Conservation (phyloP, 1,140 invertebrate genomes). For the Brachionus calyciflorus region DNA sequence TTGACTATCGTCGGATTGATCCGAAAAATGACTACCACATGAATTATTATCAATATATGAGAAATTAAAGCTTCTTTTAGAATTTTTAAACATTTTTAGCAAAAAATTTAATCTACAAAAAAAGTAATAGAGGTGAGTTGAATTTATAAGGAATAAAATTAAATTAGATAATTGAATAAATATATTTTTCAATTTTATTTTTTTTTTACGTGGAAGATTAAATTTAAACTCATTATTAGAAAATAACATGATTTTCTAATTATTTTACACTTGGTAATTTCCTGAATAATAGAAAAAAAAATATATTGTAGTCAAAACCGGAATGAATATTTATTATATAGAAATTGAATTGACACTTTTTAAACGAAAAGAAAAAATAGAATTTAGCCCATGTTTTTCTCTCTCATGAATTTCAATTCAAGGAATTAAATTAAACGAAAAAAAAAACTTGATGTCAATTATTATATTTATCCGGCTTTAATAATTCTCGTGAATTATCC, state of each 20-base stretch:
- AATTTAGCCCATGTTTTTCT: too few relatives aligned
- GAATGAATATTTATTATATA: conserved; percentile 29
- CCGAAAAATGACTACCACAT: conserved; percentile 8
- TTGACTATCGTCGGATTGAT: neutral
- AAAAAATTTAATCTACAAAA: neutral
- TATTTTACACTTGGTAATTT: conserved; percentile 22
- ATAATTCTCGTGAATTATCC: too few relatives aligned
- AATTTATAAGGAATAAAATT: neutral
- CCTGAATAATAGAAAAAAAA: too few relatives aligned
- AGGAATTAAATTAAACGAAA: too few relatives aligned
- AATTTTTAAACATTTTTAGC: too few relatives aligned
- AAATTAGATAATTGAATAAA: neutral
- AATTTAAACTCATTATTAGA: conserved; percentile 7
- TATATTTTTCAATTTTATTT: conserved; percentile 6
- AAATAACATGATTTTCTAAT: conserved; percentile 43
- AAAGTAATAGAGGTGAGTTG: neutral
- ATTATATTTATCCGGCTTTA: too few relatives aligned
- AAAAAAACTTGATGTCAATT: too few relatives aligned
- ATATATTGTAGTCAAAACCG: neutral
- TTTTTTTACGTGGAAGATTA: too few relatives aligned
- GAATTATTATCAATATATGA: conserved; percentile 6
- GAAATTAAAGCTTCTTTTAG: neutral
- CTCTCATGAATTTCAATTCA: too few relatives aligned
- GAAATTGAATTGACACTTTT: neutral
- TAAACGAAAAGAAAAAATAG: neutral